Evolutionary conservation across 2,888 invertebrate species (phyloP), one percentile per base, ranked within the genome.

Genomic region (Eupeodes latifasciatus): DNA sequence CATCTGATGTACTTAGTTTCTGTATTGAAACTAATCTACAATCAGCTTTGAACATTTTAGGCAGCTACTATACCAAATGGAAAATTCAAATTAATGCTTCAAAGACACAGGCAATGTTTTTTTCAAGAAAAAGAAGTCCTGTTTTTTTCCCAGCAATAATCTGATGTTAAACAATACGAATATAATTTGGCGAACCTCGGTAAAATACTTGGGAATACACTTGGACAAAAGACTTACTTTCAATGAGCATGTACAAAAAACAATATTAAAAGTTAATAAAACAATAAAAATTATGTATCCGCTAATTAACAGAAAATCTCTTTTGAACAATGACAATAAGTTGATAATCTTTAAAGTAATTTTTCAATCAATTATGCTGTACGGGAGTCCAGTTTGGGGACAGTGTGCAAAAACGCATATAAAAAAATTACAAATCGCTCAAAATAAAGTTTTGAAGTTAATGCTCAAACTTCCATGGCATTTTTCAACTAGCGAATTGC

Each of bases 371-470:
- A 71, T 71, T 10, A 14, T 55, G 40, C 53, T 55, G 16, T 71
- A 71, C 40, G 69, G 69, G 7, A 16, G 55, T 27, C 69, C 69
- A 40, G 40, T 47, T 27, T 40, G 27, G 59, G 49, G 66, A 4
- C 36, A 64, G 12, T 77, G 77, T 77, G 67, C 57, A 40, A 40
- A 53, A 49, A 53, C 51, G 34, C 67, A 67, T 67, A 44, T 77
- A 36, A 55, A 66, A n/a, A 67, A 67, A 27, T 5, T 77, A 5
- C 67, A 77, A 67, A 27, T 77, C 2, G 10, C 27, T 10, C 77
- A 66, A 77, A 77, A 77, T 14, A 76, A 76, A 64, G 0, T 76
- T 27, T 34, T 76, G 36, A 76, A 76, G 64, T 49, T 76, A 36
- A 72, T 72, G 57, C 19, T 59, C 27, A 36, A 7, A 7, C 36